Evolutionary conservation across 2,113 vertebrate species (phyloP), one percentile per base, ranked within the genome.

Genomic region (Nothocercus julius): DNA sequence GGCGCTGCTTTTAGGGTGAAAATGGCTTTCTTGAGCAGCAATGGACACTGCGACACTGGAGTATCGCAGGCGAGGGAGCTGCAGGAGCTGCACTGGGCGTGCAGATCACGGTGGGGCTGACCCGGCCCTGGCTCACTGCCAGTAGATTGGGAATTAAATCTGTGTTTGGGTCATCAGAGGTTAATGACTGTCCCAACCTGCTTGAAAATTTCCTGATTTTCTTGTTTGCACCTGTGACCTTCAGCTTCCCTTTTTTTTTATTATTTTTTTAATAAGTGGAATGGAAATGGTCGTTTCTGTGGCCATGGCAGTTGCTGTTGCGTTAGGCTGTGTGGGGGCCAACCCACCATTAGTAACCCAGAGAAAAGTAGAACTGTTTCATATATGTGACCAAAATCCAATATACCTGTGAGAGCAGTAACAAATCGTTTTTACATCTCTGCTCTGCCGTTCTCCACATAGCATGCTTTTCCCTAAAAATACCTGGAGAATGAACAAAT

Each of bases 231-330:
- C 27, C 59, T 85, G 49, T 58, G 53, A 5, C 42, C 11, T 5
- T 42, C 36, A 80, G 24, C 63, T 51, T 22, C 32, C 38, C 9
- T 63, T 19, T 5, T 16, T 20, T 66, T 19, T 5, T 18, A 62
- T 19, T 5, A 15, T 22, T 49, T 49, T 63, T 19, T 6, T 20
- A 20, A 1, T 19, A 47, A 53, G 4, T 51, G 30, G 25, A 7
- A 3, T 36, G 67, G 11, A 6, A 7, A 11, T 9, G 32, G 3
- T 12, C 54, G 11, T 25, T 18, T 0, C 5, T 3, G 0, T n/a
- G 70, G 17, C 14, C 42, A 2, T 5, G 18, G 6, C 2, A 3
- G 36, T 5, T 7, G 2, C 40, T 6, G 2, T 5, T n/a, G 77
- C 56, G 6, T 40, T 7, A 38, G 73, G 44, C 64, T 70, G 44